phyloP scores from a whole-genome alignment of 2,113 vertebrate genomes.

The Quiscalus mexicanus region DNA sequence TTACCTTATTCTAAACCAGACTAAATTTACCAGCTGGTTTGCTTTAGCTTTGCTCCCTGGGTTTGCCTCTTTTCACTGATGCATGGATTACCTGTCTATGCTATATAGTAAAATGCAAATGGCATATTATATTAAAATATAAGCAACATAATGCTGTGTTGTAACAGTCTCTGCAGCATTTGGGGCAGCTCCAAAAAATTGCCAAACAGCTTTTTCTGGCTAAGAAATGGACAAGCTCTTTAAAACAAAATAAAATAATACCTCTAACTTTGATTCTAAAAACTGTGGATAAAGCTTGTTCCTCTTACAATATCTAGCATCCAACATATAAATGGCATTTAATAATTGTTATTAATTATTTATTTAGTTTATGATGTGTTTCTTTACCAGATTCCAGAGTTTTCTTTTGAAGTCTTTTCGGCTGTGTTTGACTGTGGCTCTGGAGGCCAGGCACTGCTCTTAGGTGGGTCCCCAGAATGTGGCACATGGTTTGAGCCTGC shows the following conservation, averaged over 20 bases:
- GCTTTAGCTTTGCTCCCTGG: not conserved
- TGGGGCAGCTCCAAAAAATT: not conserved
- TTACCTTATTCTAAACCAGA: not conserved
- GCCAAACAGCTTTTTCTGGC: not conserved
- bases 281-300: not conserved
- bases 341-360: not conserved
- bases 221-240: not conserved
- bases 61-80: not conserved
- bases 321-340: not conserved
- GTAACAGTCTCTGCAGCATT: not conserved
- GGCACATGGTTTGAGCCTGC: not conserved
- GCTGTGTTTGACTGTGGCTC: not conserved
- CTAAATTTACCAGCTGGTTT: not conserved
- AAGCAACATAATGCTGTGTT: not conserved
- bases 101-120: not conserved
- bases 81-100: not conserved
- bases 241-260: not conserved
- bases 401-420: not conserved
- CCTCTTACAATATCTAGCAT: not conserved
- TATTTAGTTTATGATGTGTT: not conserved
- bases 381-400: not conserved
- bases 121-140: not conserved
- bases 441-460: not conserved
- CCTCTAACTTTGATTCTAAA: not conserved
- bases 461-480: fast-evolving